Percentiles rank a stretch among this genome's conserved stretches.
Evolutionary conservation across 2,797 vertebrate species (phyloP).

Genomic region (Liasis olivaceus): DNA sequence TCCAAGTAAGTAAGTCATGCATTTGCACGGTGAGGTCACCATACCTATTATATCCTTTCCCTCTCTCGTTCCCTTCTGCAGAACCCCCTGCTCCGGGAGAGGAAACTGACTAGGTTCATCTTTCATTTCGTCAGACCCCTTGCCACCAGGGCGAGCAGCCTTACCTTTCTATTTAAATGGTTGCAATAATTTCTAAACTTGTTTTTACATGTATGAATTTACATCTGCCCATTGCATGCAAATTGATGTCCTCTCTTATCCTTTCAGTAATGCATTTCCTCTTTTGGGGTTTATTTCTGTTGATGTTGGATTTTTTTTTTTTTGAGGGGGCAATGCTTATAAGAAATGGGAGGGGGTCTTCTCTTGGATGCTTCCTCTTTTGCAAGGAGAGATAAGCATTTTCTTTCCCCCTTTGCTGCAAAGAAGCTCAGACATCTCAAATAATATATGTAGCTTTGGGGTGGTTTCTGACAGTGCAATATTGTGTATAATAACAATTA

Average conservation of each 20-base stretch:
- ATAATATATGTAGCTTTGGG: constrained; percentile 65
- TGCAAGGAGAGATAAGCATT: constrained; percentile 54
- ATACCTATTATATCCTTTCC: not conserved
- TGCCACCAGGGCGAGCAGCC: no score
- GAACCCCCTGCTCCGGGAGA: not conserved
- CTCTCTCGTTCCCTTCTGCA: not conserved
- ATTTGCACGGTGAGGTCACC: not conserved
- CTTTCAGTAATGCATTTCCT: not conserved
- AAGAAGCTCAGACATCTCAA: constrained; percentile 62
- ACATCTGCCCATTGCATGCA: not conserved
- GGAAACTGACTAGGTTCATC: not conserved
- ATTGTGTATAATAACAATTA: constrained; percentile 91
- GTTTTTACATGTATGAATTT: not conserved
- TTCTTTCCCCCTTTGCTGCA: constrained; percentile 38
- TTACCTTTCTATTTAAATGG: not conserved
- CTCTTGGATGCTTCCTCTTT: constrained; percentile 47
- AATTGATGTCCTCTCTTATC: accelerated
- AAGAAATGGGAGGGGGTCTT: constrained; percentile 18
- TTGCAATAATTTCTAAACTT: not conserved
- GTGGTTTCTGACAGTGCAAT: constrained; percentile 80
- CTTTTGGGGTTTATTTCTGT: not conserved
- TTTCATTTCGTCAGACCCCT: not conserved
- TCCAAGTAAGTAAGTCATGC: not conserved
- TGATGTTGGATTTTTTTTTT: not conserved
- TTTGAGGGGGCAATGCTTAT: not conserved